These are phyloP conservation scores for Lasioglossum marginatum DNA, from an alignment of 2,888 invertebrate species.

Conservation along the genomic window DNA sequence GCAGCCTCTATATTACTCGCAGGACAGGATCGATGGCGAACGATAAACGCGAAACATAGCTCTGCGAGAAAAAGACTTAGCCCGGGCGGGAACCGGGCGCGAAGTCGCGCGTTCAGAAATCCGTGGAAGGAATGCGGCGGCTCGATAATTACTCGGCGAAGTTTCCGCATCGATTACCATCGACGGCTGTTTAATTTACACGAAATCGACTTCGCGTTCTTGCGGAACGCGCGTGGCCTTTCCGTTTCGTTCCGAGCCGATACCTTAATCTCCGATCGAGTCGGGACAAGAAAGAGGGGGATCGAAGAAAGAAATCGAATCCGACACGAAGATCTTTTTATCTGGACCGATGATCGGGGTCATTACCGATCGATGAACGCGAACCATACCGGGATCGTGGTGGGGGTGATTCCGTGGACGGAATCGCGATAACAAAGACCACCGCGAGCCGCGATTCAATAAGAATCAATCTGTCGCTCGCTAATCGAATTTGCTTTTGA, in stretches of 20 bases:
- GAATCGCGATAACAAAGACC: slow-evolving; percentile 64
- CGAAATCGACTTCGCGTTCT: slow-evolving; percentile 37
- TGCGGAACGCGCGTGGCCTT: slow-evolving; percentile 10
- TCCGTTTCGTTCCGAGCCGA: slow-evolving; percentile 19
- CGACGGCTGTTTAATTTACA: slow-evolving; percentile 40
- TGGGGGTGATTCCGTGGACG: slow-evolving; percentile 16
- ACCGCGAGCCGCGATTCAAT: slow-evolving; percentile 68
- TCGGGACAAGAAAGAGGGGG: neutral
- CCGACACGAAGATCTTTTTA: slow-evolving; percentile 47
- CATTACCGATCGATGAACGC: slow-evolving; percentile 57
- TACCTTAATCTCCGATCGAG: slow-evolving; percentile 36
- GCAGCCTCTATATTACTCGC: neutral
- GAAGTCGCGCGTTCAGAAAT: neutral
- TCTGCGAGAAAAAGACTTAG: neutral
- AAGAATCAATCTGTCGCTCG: slow-evolving; percentile 67
- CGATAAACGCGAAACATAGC: neutral
- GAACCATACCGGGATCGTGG: slow-evolving; percentile 8
- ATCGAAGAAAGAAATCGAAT: slow-evolving; percentile 40
- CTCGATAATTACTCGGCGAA: slow-evolving; percentile 42
- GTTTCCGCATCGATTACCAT: slow-evolving; percentile 51
- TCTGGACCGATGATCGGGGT: slow-evolving; percentile 59
- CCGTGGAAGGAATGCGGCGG: slow-evolving; percentile 16
- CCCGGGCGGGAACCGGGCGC: neutral
- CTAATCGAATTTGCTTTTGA: slow-evolving; percentile 70
- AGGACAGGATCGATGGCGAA: neutral